Evolutionary conservation across 2,113 vertebrate genomes (phyloP).

Genomic region (Climacteris rufus): DNA sequence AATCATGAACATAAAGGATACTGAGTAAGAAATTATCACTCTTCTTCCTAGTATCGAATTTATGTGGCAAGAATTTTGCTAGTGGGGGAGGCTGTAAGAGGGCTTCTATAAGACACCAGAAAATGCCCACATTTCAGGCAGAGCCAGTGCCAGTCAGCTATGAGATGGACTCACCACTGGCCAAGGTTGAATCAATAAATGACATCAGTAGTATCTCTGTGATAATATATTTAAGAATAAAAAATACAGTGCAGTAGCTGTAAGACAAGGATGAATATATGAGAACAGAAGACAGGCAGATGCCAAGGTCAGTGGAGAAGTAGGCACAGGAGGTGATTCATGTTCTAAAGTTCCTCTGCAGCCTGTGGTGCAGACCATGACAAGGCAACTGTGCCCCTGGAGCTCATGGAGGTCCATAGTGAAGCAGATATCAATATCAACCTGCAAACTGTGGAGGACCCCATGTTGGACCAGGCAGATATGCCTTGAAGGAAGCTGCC

Average conservation of each 20-base stretch:
- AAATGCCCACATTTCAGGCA: background rate
- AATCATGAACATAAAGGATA: background rate
- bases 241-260: background rate
- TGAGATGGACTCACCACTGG: accelerated
- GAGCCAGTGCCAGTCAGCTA: background rate
- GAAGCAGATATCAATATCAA: background rate
- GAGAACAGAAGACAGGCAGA: background rate
- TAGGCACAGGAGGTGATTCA: accelerated
- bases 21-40: background rate
- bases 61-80: background rate
- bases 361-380: accelerated
- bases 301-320: background rate
- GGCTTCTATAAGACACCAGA: background rate
- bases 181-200: background rate
- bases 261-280: background rate
- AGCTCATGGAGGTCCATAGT: background rate
- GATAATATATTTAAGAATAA: background rate
- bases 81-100: background rate
- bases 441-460: background rate
- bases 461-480: background rate
- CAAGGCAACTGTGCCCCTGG: background rate
- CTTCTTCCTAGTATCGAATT: background rate
- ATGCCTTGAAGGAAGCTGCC: background rate
- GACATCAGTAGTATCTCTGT: background rate
- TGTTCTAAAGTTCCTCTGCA: background rate